Percentiles rank a stretch among this genome's conserved stretches.
phyloP scores from a whole-genome alignment of 1,140 invertebrate genomes.

The Oryctes rhinoceros region DNA sequence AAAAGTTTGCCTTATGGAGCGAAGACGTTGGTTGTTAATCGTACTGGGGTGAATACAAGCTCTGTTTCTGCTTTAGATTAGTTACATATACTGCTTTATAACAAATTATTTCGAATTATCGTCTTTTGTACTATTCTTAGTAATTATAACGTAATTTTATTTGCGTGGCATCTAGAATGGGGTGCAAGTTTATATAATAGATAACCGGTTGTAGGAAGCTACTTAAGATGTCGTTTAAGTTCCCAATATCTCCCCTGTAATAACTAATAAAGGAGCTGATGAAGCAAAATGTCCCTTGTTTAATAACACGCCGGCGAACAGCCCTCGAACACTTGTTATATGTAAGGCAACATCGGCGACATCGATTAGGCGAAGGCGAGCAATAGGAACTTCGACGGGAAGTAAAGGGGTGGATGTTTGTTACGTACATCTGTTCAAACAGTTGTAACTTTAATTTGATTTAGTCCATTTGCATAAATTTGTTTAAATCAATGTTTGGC shows the following conservation, averaged over 20 bases:
- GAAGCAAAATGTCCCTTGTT: conserved; percentile 41
- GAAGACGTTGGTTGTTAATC: background rate
- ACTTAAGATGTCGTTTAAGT: conserved; percentile 38
- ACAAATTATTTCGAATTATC: background rate
- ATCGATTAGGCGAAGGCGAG: conserved; percentile 26
- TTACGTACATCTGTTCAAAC: conserved; percentile 39
- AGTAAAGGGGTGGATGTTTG: conserved; percentile 18
- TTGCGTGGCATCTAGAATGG: background rate
- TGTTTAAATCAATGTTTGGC: conserved; percentile 14
- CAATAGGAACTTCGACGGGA: background rate
- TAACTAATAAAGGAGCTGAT: conserved; percentile 42
- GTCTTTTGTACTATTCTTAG: background rate
- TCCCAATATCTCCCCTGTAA: conserved; percentile 31
- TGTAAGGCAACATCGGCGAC: conserved; percentile 22
- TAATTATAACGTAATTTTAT: conserved; percentile 3
- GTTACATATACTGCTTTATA: no score
- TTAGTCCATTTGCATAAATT: conserved; percentile 37
- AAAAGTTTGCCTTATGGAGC: background rate
- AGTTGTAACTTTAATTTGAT: conserved; percentile 40
- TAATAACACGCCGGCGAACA: conserved; percentile 39
- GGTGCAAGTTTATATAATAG: conserved; percentile 36
- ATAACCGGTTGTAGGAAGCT: conserved; percentile 32
- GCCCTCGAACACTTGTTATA: conserved; percentile 38
- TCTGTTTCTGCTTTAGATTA: background rate
- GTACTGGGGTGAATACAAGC: background rate